Base-by-base conservation (phyloP, 2,113 vertebrate species). In the Gadus macrocephalus region DNA sequence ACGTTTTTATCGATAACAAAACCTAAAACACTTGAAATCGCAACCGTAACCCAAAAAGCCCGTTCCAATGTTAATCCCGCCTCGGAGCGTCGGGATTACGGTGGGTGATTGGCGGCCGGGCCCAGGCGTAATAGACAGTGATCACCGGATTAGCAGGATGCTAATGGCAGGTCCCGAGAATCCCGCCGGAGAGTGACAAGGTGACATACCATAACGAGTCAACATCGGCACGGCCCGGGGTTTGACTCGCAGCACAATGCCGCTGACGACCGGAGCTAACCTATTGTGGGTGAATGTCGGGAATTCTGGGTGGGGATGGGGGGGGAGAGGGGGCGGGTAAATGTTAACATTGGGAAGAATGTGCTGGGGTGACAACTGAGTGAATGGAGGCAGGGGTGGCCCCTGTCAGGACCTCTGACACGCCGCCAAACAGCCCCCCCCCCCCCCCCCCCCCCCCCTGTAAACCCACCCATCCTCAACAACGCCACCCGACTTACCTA, bases 321-420 rank as follows among this genome's bases (percentile, higher is more conserved):
- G 42, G 42, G 42, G 9, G 42, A 9, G 42, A 9, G 42, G 42
- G 42, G 8, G 25, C n/a, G 77, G 77, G 81, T 88, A 85, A 92
- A 90, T 91, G 91, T 90, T 89, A 89, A 88, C 85, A 87, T 83
- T 90, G 88, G 86, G 76, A 90, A 86, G 88, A 93, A 93, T 91
- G 85, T 87, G 86, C 82, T 84, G 71, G 71, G 77, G 70, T 83
- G 89, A 89, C 83, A 77, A 88, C 75, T 83, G 67, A 64, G 61
- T 89, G 85, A 91, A 89, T 77, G 27, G 81, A 9, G 70, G 25
- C 70, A 38, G 38, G 67, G 75, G 74, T 85, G 88, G 86, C 83
- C 88, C 78, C 75, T 78, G 72, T 71, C 77, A 64, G 86, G 87
- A 90, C 91, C 91, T 89, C 73, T 91, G 89, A 81, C 75, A 72